Base-by-base conservation (phyloP, 2,888 invertebrate genomes). In the Cephonodes hylas region DNA sequence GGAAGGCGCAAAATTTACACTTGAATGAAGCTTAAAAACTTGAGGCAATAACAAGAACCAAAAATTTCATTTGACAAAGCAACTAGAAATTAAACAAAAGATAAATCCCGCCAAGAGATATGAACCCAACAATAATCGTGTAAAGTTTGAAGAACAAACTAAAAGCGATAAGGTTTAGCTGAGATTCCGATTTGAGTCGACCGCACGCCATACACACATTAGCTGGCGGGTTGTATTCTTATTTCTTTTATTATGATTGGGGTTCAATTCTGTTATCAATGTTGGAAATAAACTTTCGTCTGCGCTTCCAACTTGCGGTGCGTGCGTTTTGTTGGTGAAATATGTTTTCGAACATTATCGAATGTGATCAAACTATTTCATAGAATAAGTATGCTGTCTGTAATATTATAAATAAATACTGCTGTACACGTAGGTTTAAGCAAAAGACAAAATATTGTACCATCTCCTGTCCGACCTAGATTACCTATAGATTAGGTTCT, bases 181-280 rank as follows among this genome's bases (percentile, higher is more conserved):
- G 15, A 48, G 48, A 48, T 15, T 46, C 13, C 23, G 46, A 25
- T 48, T 48, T 5, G 15, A 15, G 25, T 27, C 5, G 20, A 8
- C 18, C 18, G 27, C 48, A 48, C 48, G 48, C 58, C 42, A 48
- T 13, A 25, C 25, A 48, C 15, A 48, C 42, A 61, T 48, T 48
- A 48, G 48, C 48, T 25, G 38, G 4, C 31, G 31, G 31, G 13
- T 10, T 38, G 38, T 38, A 48, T 48, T 48, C 15, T 48, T 27
- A 25, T n/a, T n/a, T 27, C 38, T 48, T 48, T 48, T 48, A 48
- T 25, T 27, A 7, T 27, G 48, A 48, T 48, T 25, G 25, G 25
- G 25, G 23, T 48, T 48, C 48, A 48, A 48, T 48, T 48, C 8
- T 25, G 27, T 48, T 27, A 48, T 48, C 27, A 27, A 48, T 48